phyloP scores from a whole-genome alignment of 1,140 invertebrate species.

The Cotesia vestalis region DNA sequence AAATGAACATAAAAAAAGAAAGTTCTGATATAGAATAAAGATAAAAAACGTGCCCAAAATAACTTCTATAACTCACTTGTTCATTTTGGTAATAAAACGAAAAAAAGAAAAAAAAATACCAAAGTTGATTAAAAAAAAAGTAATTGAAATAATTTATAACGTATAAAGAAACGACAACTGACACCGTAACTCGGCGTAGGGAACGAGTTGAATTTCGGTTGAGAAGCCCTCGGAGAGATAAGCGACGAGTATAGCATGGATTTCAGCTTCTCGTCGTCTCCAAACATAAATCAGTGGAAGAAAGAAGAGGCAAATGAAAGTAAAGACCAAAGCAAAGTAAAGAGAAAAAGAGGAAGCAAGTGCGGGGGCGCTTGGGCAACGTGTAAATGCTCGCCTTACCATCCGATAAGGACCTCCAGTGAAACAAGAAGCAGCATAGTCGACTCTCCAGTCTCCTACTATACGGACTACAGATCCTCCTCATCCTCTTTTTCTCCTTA shows the following conservation, averaged over 20 bases:
- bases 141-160: constrained; percentile 25
- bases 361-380: constrained; percentile 39
- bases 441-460: background rate
- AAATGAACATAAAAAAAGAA: no score
- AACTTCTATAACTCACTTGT: no score
- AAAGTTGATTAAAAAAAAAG: no score
- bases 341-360: constrained; percentile 32
- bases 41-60: no score
- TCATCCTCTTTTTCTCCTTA: constrained; percentile 16
- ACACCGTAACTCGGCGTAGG: background rate
- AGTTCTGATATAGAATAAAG: no score
- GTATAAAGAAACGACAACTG: constrained; percentile 11
- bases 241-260: constrained; percentile 16
- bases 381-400: constrained; percentile 43
- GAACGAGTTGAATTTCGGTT: constrained; percentile 19
- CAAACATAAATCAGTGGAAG: constrained; percentile 32
- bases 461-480: background rate
- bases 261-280: constrained; percentile 25
- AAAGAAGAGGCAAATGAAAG: constrained; percentile 11
- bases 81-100: background rate
- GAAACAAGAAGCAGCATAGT: constrained; percentile 20
- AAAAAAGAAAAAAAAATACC: constrained; percentile 15
- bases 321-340: background rate
- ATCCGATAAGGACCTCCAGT: constrained; percentile 36
- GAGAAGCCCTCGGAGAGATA: constrained; percentile 10